Evolutionary conservation across 2,888 invertebrate genomes (phyloP).

Genomic region (Bombylius major): DNA sequence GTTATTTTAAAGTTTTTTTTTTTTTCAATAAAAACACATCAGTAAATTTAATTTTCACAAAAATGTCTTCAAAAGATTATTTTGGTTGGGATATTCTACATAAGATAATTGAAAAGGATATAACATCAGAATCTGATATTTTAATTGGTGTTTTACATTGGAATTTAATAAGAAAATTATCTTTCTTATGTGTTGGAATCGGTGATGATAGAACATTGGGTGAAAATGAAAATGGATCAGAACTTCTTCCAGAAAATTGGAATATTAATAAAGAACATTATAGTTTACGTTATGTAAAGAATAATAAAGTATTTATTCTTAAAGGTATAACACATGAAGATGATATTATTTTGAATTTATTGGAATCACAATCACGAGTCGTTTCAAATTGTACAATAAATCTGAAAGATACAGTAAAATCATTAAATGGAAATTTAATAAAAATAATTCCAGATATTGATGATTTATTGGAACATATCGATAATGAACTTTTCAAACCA

Average conservation of each 20-base stretch:
- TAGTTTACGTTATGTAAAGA: conserved; percentile 56
- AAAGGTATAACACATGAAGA: conserved; percentile 48
- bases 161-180: conserved; percentile 39
- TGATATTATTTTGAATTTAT: conserved; percentile 50
- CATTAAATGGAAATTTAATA: conserved; percentile 44
- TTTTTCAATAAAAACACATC: no score
- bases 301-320: conserved; percentile 53
- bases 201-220: conserved; percentile 46
- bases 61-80: conserved; percentile 14
- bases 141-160: conserved; percentile 47
- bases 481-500: conserved; percentile 53
- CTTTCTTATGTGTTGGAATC: conserved; percentile 44
- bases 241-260: conserved; percentile 65
- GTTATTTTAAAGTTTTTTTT: no score
- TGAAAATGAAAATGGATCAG: conserved; percentile 49
- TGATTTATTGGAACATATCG: conserved; percentile 46
- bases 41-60: no score
- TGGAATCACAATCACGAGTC: conserved; percentile 39
- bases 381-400: conserved; percentile 51
- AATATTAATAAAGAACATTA: conserved; percentile 52
- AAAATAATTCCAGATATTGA: conserved; percentile 51
- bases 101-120: conserved; percentile 27
- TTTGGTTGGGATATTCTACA: conserved; percentile 34
- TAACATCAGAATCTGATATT: conserved; percentile 49
- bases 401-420: conserved; percentile 43